Evolutionary conservation across 2,888 invertebrate species (phyloP), one percentile per base, ranked within the genome.

Genomic region (Melolontha melolontha): DNA sequence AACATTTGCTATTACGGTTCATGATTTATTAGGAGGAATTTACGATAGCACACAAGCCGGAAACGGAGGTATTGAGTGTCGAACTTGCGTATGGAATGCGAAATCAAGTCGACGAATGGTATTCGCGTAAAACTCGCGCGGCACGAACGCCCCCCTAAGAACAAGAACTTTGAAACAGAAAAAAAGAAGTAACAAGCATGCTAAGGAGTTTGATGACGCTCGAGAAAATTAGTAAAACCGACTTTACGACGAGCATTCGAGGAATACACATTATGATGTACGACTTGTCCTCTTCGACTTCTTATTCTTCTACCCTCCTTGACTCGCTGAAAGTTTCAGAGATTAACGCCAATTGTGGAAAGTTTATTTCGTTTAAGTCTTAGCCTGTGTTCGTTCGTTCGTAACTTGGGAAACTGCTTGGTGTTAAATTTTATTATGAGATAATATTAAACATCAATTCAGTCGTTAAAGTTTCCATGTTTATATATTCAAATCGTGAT

Each of bases 201-300:
- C 42, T 57, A 44, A 41, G 44, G 29, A 57, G 42, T 57, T 57
- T 29, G 57, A 14, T 22, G 29, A 22, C 42, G 29, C 57, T 44
- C 41, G 14, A 12, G 27, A 42, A 57, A 57, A 57, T 57, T 57
- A 57, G 57, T 41, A 57, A 29, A 34, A 34, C 34, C 42, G 27
- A 42, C n/a, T 8, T 22, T 57, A 4, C 22, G 14, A 44, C 42
- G 10, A n/a, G 57, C 27, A 42, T 57, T 57, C 42, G 41, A 57
- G 27, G 57, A n/a, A 12, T 42, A 57, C 22, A 55, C 57, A 57
- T 57, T 57, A 57, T 57, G 57, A 57, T 57, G 57, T 57, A 57
- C 42, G 57, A 42, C 57, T 57, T 57, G 57, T 57, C 44, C 27
- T 57, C 29, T 57, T 57, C 57, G 22, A 57, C 12, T 42, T 57